Percentiles rank a stretch among this genome's conserved stretches.
These are phyloP conservation scores for Caenorhabditis sp. DNA, from an alignment of 2,888 invertebrate species.

Conservation along the genomic window DNA sequence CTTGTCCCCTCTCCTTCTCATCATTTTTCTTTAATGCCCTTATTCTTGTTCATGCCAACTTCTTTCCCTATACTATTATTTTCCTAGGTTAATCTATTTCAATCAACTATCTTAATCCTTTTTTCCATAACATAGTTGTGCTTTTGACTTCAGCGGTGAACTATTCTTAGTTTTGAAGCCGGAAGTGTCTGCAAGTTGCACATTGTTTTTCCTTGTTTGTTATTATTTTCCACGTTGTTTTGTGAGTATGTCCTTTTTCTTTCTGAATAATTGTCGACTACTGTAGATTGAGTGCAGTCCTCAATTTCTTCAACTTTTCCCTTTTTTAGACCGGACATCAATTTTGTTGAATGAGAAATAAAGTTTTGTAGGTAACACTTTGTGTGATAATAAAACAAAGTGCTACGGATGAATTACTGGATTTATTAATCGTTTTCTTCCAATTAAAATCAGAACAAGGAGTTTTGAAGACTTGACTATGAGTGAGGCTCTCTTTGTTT, in stretches of 20 bases:
- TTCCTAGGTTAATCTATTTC: neutral
- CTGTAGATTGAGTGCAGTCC: neutral
- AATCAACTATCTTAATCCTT: neutral
- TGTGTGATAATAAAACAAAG: too few relatives aligned
- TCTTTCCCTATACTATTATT: neutral
- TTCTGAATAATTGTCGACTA: neutral
- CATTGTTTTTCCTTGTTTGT: neutral
- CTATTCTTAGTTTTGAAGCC: too few relatives aligned
- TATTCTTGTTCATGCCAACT: neutral
- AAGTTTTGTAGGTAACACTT: neutral
- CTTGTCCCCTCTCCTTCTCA: neutral
- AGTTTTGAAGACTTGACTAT: too few relatives aligned
- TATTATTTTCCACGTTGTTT: conserved; percentile 1
- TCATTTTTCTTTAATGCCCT: neutral
- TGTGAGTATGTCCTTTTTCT: neutral
- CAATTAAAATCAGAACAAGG: too few relatives aligned
- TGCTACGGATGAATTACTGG: too few relatives aligned
- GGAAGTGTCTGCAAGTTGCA: too few relatives aligned
- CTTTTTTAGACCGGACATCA: neutral
- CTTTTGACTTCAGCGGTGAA: too few relatives aligned
- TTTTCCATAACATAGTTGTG: too few relatives aligned
- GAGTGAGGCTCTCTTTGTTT: too few relatives aligned
- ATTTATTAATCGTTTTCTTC: too few relatives aligned
- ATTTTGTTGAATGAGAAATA: neutral
- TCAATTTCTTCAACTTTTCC: neutral